Conservation (phyloP, 2,113 vertebrate species). For the Perccottus glenii region DNA sequence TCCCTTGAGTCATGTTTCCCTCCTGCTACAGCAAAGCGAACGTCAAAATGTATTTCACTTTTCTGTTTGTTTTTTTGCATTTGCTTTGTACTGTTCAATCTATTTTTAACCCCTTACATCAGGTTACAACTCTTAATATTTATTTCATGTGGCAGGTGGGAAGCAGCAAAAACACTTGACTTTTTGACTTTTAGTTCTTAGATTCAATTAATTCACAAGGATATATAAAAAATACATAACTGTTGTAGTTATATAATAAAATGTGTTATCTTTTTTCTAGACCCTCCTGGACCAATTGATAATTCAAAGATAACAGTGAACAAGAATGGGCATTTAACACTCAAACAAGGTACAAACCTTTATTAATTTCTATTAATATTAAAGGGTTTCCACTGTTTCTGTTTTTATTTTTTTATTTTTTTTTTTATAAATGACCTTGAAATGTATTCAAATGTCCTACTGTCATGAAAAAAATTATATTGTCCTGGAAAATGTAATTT, state of each 20-base stretch:
- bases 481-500: no score
- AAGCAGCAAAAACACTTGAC: conserved; percentile 46
- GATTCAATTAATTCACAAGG: conserved; percentile 14
- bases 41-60: conserved; percentile 43
- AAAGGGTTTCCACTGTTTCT: neutral
- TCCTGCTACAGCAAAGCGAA: conserved; percentile 48
- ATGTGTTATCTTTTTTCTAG: conserved; percentile 68
- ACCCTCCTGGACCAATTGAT: conserved; percentile 94
- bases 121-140: conserved; percentile 18
- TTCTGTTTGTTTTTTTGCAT: conserved; percentile 14
- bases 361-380: neutral
- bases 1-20: conserved; percentile 49
- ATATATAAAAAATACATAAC: neutral
- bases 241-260: conserved; percentile 13
- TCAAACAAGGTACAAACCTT: conserved; percentile 88
- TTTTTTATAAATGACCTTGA: no score
- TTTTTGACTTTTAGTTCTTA: conserved; percentile 38
- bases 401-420: no score
- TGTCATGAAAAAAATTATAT: no score
- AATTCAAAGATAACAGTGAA: conserved; percentile 92
- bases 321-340: conserved; percentile 88
- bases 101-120: conserved; percentile 61
- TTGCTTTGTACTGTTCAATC: conserved; percentile 61
- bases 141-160: conserved; percentile 17
- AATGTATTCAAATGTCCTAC: no score